These are phyloP conservation scores for Popillia japonica DNA, from an alignment of 1,140 invertebrate genomes.

Conservation along the genomic window DNA sequence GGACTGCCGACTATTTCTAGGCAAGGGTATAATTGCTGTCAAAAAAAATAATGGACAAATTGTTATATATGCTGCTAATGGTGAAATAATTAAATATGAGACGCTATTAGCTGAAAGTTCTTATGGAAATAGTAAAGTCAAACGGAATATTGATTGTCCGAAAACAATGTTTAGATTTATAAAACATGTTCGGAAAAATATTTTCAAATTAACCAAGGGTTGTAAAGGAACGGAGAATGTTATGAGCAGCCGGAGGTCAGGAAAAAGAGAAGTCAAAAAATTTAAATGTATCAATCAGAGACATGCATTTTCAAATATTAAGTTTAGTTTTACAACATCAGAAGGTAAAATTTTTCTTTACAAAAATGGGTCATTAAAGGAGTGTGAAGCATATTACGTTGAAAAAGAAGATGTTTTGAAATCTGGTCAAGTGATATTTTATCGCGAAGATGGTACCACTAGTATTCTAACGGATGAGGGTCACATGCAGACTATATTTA, in stretches of 20 bases:
- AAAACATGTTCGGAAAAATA: constrained; percentile 19
- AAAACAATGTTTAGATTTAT: not conserved
- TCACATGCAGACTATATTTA: not conserved
- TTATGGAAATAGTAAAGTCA: not conserved
- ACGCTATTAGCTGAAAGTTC: not conserved
- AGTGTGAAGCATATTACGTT: constrained; percentile 2
- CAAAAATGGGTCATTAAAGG: not conserved
- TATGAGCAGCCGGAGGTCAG: constrained; percentile 4
- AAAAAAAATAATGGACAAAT: constrained; percentile 11
- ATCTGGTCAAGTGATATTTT: constrained; percentile 9
- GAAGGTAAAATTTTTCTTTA: not conserved
- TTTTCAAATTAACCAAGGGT: not conserved
- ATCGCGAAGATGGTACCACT: constrained; percentile 17
- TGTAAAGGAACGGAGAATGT: not conserved
- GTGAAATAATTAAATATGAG: constrained; percentile 34
- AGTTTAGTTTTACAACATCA: constrained; percentile 11
- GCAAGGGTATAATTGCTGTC: constrained; percentile 22
- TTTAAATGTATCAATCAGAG: not conserved
- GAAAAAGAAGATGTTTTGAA: not conserved
- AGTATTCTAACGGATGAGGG: constrained; percentile 15
- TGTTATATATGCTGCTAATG: constrained; percentile 22
- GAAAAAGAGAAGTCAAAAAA: constrained; percentile 13
- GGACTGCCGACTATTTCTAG: constrained; percentile 26
- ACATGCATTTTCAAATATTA: not conserved
- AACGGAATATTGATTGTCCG: not conserved